Evolutionary conservation across 2,113 vertebrate genomes (phyloP).

Genomic region (Bos javanicus): DNA sequence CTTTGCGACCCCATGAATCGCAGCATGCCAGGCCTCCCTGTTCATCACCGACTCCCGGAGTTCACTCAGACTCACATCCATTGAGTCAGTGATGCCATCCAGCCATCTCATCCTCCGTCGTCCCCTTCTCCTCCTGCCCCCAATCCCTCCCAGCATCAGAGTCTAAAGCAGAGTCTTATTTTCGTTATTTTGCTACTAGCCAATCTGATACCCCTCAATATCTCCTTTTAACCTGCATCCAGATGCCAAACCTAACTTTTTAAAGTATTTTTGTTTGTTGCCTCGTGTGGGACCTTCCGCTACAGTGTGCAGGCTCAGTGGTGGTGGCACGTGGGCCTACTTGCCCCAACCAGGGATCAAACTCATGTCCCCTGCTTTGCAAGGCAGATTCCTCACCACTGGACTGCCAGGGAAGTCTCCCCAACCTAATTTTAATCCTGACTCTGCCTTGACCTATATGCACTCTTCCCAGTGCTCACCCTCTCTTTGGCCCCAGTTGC

Average conservation of each 20-base stretch:
- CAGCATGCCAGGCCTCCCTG: no score
- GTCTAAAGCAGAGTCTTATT: background rate
- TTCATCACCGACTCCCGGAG: no score
- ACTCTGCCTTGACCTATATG: background rate
- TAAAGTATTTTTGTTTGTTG: background rate
- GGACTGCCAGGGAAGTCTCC: background rate
- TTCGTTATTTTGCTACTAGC: background rate
- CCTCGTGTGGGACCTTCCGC: background rate
- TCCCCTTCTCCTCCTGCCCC: no score
- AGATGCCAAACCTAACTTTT: background rate
- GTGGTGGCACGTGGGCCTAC: background rate
- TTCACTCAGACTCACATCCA: no score
- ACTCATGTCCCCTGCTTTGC: background rate
- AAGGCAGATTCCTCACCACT: background rate
- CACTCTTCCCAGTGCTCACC: background rate
- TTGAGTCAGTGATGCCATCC: no score
- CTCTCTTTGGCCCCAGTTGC: background rate
- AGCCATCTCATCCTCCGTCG: no score
- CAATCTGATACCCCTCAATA: background rate
- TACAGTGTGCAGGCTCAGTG: rapidly evolving
- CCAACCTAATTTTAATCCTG: background rate
- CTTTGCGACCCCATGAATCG: no score
- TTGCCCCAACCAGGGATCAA: background rate
- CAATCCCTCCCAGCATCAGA: no score
- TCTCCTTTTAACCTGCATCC: background rate